These are phyloP conservation scores for Lathronympha strigana DNA, from an alignment of 2,888 invertebrate genomes.

Conservation along the genomic window DNA sequence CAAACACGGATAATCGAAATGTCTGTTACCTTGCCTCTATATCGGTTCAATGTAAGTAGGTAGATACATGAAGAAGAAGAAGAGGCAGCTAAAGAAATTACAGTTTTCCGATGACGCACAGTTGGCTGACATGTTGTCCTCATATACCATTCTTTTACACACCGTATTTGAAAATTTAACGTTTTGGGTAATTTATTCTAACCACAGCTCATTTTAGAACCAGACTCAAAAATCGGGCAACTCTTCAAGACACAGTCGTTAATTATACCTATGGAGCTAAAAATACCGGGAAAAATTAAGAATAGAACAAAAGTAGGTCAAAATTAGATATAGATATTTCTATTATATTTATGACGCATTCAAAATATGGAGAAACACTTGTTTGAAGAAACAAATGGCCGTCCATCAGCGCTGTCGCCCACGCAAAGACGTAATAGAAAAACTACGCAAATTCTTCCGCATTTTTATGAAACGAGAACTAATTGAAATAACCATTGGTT, in stretches of 20 bases:
- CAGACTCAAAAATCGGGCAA: slow-evolving; percentile 9
- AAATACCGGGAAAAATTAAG: slow-evolving; percentile 4
- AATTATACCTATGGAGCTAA: slow-evolving; percentile 11
- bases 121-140: too few species aligned
- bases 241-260: slow-evolving; percentile 1
- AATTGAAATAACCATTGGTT: not conserved
- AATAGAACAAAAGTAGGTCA: slow-evolving; percentile 25
- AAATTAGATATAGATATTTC: slow-evolving; percentile 6
- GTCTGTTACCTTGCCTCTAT: too few species aligned
- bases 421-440: not conserved
- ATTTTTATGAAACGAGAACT: not conserved
- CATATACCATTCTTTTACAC: too few species aligned
- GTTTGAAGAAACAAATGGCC: slow-evolving; percentile 20
- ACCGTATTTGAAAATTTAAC: not conserved
- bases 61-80: too few species aligned
- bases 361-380: slow-evolving; percentile 7
- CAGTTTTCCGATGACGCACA: too few species aligned
- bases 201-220: slow-evolving; percentile 3
- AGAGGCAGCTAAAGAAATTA: too few species aligned
- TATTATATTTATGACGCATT: not conserved
- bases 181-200: slow-evolving; percentile 6
- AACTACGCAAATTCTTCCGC: not conserved
- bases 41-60: too few species aligned
- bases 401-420: slow-evolving; percentile 11
- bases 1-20: too few species aligned